These are phyloP conservation scores for Trachelus troglodyta DNA, from an alignment of 2,888 invertebrate species.

Conservation along the genomic window DNA sequence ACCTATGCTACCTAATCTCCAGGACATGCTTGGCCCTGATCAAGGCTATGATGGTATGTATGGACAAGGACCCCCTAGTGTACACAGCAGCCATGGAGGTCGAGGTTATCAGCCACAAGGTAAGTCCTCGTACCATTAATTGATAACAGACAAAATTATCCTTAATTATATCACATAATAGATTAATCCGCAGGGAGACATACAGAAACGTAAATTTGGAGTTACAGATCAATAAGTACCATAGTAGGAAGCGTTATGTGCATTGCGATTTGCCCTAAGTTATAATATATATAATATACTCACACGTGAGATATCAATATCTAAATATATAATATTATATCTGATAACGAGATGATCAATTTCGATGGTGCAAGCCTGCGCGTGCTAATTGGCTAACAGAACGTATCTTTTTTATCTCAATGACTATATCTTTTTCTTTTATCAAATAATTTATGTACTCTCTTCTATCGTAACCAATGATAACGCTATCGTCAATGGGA, in stretches of 20 bases:
- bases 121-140: constrained; percentile 66
- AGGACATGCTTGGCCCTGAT: constrained; percentile 93
- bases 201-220: neutral
- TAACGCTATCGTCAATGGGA: neutral
- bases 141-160: neutral
- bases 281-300: neutral
- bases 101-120: constrained; percentile 88
- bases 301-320: neutral
- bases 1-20: constrained; percentile 65
- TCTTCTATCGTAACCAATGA: neutral
- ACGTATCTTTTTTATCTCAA: neutral
- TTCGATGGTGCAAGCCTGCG: neutral
- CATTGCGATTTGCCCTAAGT: neutral
- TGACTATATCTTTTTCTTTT: neutral
- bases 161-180: neutral
- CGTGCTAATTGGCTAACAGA: neutral
- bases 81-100: constrained; percentile 83
- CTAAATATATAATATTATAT: neutral
- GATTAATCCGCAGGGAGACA: neutral
- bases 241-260: neutral
- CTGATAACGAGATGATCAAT: neutral
- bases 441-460: neutral
- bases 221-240: neutral
- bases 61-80: constrained; percentile 90
- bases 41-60: constrained; percentile 95